These are phyloP conservation scores for Pelvicachromis taeniatus DNA, from an alignment of 2,113 vertebrate species.

Conservation along the genomic window DNA sequence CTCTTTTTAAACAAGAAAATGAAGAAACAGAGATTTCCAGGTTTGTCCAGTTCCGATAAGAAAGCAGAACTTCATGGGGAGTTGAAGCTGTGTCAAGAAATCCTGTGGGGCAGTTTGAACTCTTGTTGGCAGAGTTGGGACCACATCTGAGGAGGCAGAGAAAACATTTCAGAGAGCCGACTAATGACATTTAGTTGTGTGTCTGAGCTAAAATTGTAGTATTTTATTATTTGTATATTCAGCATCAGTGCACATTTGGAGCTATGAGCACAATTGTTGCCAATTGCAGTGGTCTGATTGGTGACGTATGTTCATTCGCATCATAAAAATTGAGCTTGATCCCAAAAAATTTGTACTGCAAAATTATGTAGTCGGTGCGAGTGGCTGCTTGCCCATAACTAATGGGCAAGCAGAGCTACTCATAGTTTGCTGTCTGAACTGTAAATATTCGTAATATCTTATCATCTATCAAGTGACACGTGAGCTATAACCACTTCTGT, in stretches of 20 bases:
- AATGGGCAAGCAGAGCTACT: not conserved
- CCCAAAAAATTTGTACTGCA: not conserved
- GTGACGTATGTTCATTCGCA: not conserved
- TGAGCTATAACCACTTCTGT: not conserved
- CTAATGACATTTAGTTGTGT: not conserved
- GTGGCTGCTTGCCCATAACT: rapidly evolving
- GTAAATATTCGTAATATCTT: rapidly evolving
- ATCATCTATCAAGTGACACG: not conserved
- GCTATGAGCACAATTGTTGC: not conserved
- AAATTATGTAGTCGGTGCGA: rapidly evolving
- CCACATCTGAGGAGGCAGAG: not conserved
- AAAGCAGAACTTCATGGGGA: not conserved
- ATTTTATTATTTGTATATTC: not conserved
- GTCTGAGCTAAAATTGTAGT: not conserved
- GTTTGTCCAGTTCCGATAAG: not conserved
- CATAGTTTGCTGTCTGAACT: not conserved
- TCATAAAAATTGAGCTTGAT: not conserved
- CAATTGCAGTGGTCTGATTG: not conserved
- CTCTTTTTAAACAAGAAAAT: not conserved
- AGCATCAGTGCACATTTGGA: rapidly evolving
- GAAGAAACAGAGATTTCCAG: not conserved
- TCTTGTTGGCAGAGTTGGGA: not conserved
- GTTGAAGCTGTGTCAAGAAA: not conserved
- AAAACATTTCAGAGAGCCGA: not conserved
- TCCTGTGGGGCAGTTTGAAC: not conserved